These are phyloP conservation scores for Mechanitis messenoides DNA, from an alignment of 2,888 invertebrate species.

Conservation along the genomic window DNA sequence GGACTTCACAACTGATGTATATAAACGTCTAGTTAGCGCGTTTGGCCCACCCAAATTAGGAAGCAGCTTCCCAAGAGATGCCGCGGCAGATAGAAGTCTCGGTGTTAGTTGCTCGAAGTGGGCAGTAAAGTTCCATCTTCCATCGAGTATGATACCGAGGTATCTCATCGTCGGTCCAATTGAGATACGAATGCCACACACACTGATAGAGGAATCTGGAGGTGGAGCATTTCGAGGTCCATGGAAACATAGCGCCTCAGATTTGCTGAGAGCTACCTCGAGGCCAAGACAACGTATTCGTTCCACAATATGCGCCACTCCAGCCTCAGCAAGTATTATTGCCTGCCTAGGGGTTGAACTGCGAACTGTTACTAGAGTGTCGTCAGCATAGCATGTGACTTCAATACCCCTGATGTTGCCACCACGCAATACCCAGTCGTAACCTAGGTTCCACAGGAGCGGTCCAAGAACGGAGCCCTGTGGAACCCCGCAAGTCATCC, in stretches of 20 bases:
- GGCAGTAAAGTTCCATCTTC: slow-evolving; percentile 20
- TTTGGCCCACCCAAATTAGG: slow-evolving; percentile 19
- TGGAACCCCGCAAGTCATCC: no score
- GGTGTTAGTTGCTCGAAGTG: slow-evolving; percentile 16
- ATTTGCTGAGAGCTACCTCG: slow-evolving; percentile 4
- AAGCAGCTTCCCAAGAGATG: slow-evolving; percentile 18
- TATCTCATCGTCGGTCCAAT: slow-evolving; percentile 14
- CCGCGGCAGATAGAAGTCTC: slow-evolving; percentile 12
- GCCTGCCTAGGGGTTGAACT: background rate
- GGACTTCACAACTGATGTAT: slow-evolving; percentile 7
- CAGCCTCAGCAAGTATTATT: background rate
- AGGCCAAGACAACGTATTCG: slow-evolving; percentile 3
- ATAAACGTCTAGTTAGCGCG: slow-evolving; percentile 11
- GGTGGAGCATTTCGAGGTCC: slow-evolving; percentile 4
- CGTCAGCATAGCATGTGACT: background rate
- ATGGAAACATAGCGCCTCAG: slow-evolving; percentile 21
- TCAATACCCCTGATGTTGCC: no score
- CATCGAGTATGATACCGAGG: slow-evolving; percentile 18
- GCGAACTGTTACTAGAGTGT: background rate
- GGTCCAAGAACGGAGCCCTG: no score
- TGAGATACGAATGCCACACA: slow-evolving; percentile 8
- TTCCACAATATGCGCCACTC: background rate
- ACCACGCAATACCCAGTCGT: no score
- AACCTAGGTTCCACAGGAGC: no score
- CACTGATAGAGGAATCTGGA: slow-evolving; percentile 15